A percentile compares a stretch with the other conserved stretches of the same genome.
Conservation (phyloP, 2,113 vertebrate genomes). For the Rhabdornis inornatus region DNA sequence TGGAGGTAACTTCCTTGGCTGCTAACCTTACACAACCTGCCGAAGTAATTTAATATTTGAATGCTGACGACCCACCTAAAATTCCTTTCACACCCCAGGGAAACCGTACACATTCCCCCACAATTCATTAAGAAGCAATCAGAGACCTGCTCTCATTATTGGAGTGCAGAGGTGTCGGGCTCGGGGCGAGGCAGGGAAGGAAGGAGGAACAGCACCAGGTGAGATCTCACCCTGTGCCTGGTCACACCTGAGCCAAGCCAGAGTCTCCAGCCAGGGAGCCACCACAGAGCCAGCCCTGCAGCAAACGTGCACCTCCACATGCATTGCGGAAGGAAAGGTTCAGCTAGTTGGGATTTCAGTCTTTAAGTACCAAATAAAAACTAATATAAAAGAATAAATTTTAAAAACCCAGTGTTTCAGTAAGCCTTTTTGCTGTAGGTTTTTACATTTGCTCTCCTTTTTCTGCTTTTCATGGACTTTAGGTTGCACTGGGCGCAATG, state of each 20-base stretch:
- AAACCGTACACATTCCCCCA: neutral
- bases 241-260: neutral
- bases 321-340: neutral
- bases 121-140: neutral
- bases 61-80: conserved; percentile 5
- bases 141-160: neutral
- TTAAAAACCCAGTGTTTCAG: neutral
- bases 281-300: neutral
- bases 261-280: neutral
- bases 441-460: neutral
- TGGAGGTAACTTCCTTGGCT: neutral
- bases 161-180: rapidly evolving
- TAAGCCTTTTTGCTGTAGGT: neutral
- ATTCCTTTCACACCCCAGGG: neutral
- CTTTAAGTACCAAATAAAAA: neutral
- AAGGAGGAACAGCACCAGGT: neutral
- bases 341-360: neutral
- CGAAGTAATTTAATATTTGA: conserved; percentile 1
- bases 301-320: neutral
- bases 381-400: neutral
- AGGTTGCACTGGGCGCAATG: neutral
- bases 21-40: conserved; percentile 18
- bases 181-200: neutral
- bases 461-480: neutral
- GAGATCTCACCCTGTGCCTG: neutral